Percentiles rank a stretch among this genome's conserved stretches.
Conservation (phyloP, 2,113 vertebrate genomes). For the Tenebrosternarchus preto region DNA sequence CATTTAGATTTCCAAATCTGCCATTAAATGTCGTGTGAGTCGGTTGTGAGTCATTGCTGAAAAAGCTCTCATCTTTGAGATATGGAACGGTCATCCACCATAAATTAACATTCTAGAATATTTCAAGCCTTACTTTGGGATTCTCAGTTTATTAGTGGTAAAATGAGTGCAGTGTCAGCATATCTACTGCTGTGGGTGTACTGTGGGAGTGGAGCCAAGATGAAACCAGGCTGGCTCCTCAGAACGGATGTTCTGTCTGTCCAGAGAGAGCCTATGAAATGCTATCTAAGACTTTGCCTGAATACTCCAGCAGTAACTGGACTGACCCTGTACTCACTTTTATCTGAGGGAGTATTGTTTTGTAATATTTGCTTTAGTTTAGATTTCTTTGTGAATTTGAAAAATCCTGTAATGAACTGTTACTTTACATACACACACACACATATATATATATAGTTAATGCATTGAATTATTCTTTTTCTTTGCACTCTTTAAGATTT, state of each 20-base stretch:
- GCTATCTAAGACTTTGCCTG: background rate
- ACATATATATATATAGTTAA: too few species aligned
- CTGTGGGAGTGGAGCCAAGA: background rate
- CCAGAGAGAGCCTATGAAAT: too few species aligned
- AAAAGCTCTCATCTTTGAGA: background rate
- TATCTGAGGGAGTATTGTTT: background rate
- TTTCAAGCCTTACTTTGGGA: background rate
- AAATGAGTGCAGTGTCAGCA: constrained; percentile 28
- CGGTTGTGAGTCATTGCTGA: constrained; percentile 8
- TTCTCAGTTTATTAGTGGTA: constrained; percentile 3
- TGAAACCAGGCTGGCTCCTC: background rate
- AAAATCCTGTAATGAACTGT: background rate
- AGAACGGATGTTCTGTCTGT: constrained; percentile 25
- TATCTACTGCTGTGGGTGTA: constrained; percentile 9
- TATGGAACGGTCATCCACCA: background rate
- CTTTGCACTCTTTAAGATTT: background rate
- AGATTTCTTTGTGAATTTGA: background rate
- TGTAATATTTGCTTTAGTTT: background rate
- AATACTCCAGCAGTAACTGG: background rate
- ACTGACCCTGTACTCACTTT: background rate
- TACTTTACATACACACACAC: too few species aligned
- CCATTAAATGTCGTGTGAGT: constrained; percentile 58
- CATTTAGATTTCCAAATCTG: constrained; percentile 44
- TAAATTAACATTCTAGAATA: background rate
- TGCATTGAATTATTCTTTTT: background rate